Conservation (phyloP, 35 echinoderm and acorn worm species). For the Amphiura filiformis region DNA sequence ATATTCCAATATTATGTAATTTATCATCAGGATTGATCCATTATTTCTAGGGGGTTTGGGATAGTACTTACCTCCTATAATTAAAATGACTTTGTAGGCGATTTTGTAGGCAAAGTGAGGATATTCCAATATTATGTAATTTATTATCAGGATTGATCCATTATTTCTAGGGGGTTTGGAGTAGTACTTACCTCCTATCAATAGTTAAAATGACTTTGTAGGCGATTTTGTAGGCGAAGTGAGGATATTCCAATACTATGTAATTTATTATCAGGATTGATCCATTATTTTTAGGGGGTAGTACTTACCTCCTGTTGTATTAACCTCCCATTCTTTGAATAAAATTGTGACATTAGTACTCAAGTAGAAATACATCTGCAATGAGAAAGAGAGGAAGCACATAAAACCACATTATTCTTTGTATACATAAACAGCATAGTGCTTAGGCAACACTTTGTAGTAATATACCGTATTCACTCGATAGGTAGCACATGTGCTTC, state of each 20-base stretch:
- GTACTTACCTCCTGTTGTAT: slow-evolving; percentile 48
- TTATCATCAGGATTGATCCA: not conserved
- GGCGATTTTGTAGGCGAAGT: not conserved
- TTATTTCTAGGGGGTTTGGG: not conserved
- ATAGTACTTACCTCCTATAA: not conserved
- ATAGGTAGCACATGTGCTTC: too few relatives aligned
- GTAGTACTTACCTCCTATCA: not conserved
- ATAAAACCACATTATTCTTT: too few relatives aligned
- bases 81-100: not conserved
- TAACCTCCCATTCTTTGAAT: slow-evolving; percentile 55
- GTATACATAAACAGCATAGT: too few relatives aligned
- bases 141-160: not conserved
- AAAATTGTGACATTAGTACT: slow-evolving; percentile 41
- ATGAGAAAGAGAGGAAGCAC: too few relatives aligned
- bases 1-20: too few relatives aligned
- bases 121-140: too few relatives aligned
- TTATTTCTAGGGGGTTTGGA: not conserved
- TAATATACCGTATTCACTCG: too few relatives aligned
- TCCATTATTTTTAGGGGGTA: too few relatives aligned
- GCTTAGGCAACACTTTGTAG: too few relatives aligned
- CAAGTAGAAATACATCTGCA: slow-evolving; percentile 66
- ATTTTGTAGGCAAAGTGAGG: too few relatives aligned
- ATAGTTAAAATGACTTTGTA: not conserved
- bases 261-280: not conserved
- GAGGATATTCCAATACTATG: not conserved